Evolutionary conservation across 2,888 invertebrate species (phyloP).

Genomic region (Philopedon plagiatum): DNA sequence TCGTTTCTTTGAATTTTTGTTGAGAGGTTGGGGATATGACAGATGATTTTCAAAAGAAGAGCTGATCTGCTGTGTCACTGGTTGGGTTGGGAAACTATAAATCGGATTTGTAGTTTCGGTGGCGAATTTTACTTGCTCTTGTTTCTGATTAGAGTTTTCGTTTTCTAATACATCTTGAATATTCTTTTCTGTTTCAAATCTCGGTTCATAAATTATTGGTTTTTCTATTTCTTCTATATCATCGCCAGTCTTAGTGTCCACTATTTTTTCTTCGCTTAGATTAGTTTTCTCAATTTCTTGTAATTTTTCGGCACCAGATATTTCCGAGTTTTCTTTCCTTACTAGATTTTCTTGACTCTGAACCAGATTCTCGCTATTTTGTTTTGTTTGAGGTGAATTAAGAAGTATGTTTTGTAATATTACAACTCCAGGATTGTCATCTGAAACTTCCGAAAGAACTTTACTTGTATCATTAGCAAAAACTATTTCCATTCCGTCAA

Average conservation of each 20-base stretch:
- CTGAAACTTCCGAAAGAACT: not conserved
- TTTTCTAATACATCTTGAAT: too few relatives aligned
- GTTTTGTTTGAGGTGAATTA: not conserved
- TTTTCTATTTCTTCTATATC: not conserved
- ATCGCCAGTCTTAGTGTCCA: not conserved
- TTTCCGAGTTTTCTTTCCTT: not conserved
- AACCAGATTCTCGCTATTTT: not conserved
- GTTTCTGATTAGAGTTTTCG: too few relatives aligned
- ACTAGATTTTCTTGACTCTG: not conserved
- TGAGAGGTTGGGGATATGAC: too few relatives aligned
- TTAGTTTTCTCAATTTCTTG: not conserved
- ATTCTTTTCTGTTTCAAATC: not conserved
- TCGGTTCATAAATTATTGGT: not conserved
- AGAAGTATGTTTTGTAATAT: not conserved
- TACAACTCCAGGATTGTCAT: not conserved
- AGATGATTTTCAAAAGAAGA: too few relatives aligned
- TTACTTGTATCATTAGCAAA: not conserved
- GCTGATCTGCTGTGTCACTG: too few relatives aligned
- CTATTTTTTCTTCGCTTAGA: not conserved
- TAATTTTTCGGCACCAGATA: not conserved
- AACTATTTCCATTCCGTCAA: not conserved
- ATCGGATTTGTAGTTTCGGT: too few relatives aligned
- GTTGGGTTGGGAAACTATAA: too few relatives aligned
- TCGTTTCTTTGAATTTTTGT: too few relatives aligned
- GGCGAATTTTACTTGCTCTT: too few relatives aligned